Evolutionary conservation across 2,797 vertebrate genomes (phyloP).

Genomic region (Antrozous pallidus): DNA sequence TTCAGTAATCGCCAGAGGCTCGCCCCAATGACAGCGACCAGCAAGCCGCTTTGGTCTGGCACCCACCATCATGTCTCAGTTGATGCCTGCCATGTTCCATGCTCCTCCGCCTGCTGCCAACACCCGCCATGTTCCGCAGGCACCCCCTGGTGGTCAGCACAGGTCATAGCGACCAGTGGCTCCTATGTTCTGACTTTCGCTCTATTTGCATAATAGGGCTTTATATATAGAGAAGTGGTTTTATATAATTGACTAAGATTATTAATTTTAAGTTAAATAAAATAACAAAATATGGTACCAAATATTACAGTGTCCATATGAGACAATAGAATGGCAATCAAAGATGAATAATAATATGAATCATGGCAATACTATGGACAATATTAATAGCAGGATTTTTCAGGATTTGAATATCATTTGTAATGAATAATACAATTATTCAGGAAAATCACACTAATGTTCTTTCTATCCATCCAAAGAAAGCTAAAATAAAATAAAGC

Average conservation of each 20-base stretch:
- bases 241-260: neutral
- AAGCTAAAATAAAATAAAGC: neutral
- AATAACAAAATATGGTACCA: neutral
- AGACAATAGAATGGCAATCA: neutral
- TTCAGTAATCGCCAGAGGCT: too few species aligned
- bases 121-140: too few species aligned
- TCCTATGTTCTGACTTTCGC: too few species aligned
- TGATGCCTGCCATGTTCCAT: too few species aligned
- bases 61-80: rapidly evolving
- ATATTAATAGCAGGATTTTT: neutral
- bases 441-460: neutral
- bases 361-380: neutral
- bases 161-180: too few species aligned
- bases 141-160: too few species aligned
- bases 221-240: neutral
- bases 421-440: neutral
- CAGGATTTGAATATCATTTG: neutral
- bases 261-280: neutral
- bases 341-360: neutral
- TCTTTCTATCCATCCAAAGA: neutral
- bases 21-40: too few species aligned
- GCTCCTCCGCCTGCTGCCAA: too few species aligned
- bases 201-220: too few species aligned
- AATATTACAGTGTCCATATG: neutral
- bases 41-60: too few species aligned